These are phyloP conservation scores for Silvanus unidentatus DNA, from an alignment of 2,888 invertebrate genomes.

Conservation along the genomic window DNA sequence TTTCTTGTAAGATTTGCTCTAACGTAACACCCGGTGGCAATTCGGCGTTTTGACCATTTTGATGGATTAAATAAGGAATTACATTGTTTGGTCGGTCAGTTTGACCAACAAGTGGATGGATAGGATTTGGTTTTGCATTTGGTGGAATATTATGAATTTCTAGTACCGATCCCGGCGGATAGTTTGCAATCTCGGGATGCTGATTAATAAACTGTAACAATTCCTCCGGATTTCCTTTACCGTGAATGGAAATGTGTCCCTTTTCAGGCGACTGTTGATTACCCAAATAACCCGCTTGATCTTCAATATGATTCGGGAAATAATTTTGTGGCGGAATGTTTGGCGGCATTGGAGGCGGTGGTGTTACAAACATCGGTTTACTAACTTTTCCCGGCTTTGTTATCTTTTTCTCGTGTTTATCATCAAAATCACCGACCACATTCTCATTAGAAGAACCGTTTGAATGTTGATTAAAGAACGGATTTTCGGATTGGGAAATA, in stretches of 20 bases:
- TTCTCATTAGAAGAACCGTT: no score
- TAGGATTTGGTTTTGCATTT: constrained; percentile 9
- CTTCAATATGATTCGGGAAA: not conserved
- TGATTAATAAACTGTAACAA: constrained; percentile 42
- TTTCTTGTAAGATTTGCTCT: constrained; percentile 41
- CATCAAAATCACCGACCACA: no score
- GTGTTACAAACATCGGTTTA: constrained; percentile 27
- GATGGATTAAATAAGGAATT: constrained; percentile 28
- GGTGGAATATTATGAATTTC: constrained; percentile 39
- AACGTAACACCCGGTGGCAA: constrained; percentile 35
- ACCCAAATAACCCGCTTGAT: constrained; percentile 9
- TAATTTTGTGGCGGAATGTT: constrained; percentile 8
- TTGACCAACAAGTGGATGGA: not conserved
- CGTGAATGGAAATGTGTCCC: constrained; percentile 31
- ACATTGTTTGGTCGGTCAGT: constrained; percentile 3
- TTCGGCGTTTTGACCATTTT: constrained; percentile 19
- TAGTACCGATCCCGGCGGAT: constrained; percentile 43
- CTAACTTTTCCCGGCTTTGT: constrained; percentile 17
- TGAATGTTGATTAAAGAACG: constrained; percentile 24
- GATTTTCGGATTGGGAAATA: constrained; percentile 29
- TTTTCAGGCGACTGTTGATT: constrained; percentile 15
- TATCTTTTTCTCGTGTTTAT: not conserved
- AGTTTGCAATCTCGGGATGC: constrained; percentile 43
- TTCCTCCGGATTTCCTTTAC: constrained; percentile 39
- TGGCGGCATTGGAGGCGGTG: constrained; percentile 13